Base-by-base conservation (phyloP, 2,888 invertebrate genomes). In the Erebia palarica region DNA sequence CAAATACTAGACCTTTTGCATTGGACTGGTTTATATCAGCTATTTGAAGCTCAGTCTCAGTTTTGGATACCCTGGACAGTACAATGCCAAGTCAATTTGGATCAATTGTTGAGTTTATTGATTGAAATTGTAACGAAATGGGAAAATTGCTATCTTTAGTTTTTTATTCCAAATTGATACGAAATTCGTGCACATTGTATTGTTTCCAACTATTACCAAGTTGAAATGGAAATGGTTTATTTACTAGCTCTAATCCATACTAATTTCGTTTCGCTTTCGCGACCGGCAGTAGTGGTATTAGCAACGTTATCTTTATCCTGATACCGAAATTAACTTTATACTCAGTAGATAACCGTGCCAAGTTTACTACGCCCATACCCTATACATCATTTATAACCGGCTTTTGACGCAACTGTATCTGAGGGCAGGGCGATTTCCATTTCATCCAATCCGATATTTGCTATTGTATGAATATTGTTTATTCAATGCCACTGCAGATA, bases 281-380 rank as follows among this genome's bases (percentile, higher is more conserved):
- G 36, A 27, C 57, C 13, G 21, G 21, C 13, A 21, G 27, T 5
- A 58, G 16, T 55, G 18, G 27, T 58, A 13, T 58, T 14, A 58
- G 21, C 65, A 21, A 66, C 61, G 65, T 72, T 70, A 68, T 69
- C 66, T 66, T 51, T 58, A 69, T 64, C 53, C 65, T 55, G 72
- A 72, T 69, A 55, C 69, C 55, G 42, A 68, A 73, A 70, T 70
- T 70, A 61, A 70, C 68, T 72, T 73, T 69, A 74, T 69, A 57
- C 21, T n/a, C 70, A 65, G 21, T 63, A 63, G 74, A 72, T 73
- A 74, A 74, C 61, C 69, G 74, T 74, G 74, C 70, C 69, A 73
- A 75, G 71, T 73, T 71, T 71, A 71, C 69, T 70, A 81, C 78
- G 81, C 79, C 79, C 85, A 79, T 88, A 88, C 87, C 87, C 89